phyloP scores from a whole-genome alignment of 2,888 invertebrate genomes.

The Tenodera sinensis region DNA sequence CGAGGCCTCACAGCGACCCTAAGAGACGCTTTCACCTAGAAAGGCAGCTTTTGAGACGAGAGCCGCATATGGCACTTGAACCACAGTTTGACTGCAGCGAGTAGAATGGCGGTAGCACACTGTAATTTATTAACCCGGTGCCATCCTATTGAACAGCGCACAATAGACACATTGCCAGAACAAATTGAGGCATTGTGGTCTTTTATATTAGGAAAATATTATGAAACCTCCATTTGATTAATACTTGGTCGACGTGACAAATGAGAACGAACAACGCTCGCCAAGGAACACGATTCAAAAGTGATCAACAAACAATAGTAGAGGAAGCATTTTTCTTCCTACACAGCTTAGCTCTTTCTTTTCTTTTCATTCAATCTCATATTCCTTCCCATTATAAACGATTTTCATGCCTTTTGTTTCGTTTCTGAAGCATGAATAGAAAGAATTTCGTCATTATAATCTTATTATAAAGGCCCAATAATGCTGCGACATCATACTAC shows the following conservation, averaged over 20 bases:
- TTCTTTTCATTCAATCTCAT: background rate
- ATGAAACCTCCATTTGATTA: background rate
- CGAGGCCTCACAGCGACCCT: too few species aligned
- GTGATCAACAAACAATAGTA: background rate
- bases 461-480: constrained; percentile 18
- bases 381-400: constrained; percentile 5
- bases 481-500: background rate
- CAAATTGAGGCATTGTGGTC: constrained; percentile 25
- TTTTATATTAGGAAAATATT: constrained; percentile 6
- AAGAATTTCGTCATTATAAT: constrained; percentile 31
- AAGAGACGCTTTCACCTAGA: too few species aligned
- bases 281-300: background rate
- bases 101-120: constrained; percentile 16
- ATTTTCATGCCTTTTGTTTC: constrained; percentile 27
- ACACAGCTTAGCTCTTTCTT: background rate
- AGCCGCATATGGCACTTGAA: background rate
- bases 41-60: background rate
- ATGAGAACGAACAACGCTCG: background rate
- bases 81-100: background rate
- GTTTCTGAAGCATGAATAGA: constrained; percentile 25
- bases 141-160: constrained; percentile 13
- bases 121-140: constrained; percentile 25
- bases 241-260: constrained; percentile 1
- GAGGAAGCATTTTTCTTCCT: background rate
- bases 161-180: constrained; percentile 23